Evolutionary conservation across 2,797 vertebrate genomes (phyloP), one percentile per base, ranked within the genome.

Genomic region (Xenops minutus): DNA sequence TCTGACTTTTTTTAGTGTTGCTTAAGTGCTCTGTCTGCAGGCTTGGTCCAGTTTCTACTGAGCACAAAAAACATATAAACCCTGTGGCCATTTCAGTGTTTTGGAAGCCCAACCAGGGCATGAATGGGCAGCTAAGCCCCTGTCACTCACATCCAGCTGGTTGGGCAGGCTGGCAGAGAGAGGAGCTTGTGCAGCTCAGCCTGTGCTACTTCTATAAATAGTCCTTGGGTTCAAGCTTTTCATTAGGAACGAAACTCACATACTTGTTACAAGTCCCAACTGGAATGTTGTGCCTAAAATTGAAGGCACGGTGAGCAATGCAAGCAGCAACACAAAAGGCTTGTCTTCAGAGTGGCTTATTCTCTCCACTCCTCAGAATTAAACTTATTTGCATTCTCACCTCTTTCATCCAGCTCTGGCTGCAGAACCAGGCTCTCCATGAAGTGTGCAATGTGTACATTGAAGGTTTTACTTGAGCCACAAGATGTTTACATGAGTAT

Each of bases 151-250:
- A 4, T 2, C 77, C 81, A 55, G 89, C 91, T 64, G 92, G 64
- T 21, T 32, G 21, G 46, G 83, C 71, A 37, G 87, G 91, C 83
- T 92, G 90, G 85, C 71, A 51, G 7, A 77, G 84, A 49, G 6
- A 80, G 81, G n/a, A 83, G 92, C 94, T 46, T 17, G 11, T 39
- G 81, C 55, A 16, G 76, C 39, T 54, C 52, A 83, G 93, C 94
- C 43, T 19, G 10, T 39, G 81, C 51, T 14, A 69, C 36, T 72
- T 19, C 92, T 93, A 94, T 89, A 92, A 94, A 96, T 85, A 97
- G 83, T 12, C 12, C 61, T 32, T 15, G 75, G 76, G 10, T 17
- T 66, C 52, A 74, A 88, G 91, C 72, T 39, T 24, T 13, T 75
- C 78, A 13, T 73, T 21, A 85, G 76, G 43, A 64, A 54, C 7